A percentile compares a stretch with the other conserved stretches of the same genome.
Evolutionary conservation across 2,888 invertebrate genomes (phyloP).

Genomic region (Thymelicus sylvestris): DNA sequence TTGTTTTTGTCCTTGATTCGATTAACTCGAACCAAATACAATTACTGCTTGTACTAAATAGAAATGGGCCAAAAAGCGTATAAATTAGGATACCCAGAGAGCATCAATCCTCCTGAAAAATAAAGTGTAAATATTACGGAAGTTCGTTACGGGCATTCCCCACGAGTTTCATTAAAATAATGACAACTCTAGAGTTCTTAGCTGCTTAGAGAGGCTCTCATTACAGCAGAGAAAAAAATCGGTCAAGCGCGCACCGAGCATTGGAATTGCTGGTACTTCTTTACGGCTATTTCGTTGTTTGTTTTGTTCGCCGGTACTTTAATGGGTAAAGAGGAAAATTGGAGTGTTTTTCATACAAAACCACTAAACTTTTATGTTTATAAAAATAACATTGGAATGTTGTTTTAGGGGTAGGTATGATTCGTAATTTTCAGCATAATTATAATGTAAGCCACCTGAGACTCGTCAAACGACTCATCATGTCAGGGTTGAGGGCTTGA

Average conservation of each 20-base stretch:
- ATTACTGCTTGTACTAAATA: too few species aligned
- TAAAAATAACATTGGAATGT: too few species aligned
- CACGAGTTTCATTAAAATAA: slow-evolving; percentile 57
- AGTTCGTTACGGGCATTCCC: slow-evolving; percentile 22
- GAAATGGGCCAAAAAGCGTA: not conserved
- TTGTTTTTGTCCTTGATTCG: too few species aligned
- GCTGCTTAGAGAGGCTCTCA: slow-evolving; percentile 43
- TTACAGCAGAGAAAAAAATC: slow-evolving; percentile 34
- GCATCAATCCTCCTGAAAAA: slow-evolving; percentile 1
- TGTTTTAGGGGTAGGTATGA: too few species aligned
- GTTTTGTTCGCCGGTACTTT: slow-evolving; percentile 1
- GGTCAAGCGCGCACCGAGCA: slow-evolving; percentile 33
- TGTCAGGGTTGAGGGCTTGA: too few species aligned
- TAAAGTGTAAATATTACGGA: slow-evolving; percentile 26
- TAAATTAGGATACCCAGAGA: not conserved
- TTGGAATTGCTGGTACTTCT: slow-evolving; percentile 8
- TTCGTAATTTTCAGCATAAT: too few species aligned
- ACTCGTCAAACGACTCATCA: too few species aligned
- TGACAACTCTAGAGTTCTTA: slow-evolving; percentile 50
- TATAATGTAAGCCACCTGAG: too few species aligned
- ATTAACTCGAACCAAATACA: too few species aligned
- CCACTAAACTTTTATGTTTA: too few species aligned
- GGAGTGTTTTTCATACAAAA: too few species aligned
- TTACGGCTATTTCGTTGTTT: slow-evolving; percentile 1
- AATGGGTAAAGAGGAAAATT: slow-evolving; percentile 10